phyloP scores from a whole-genome alignment of 2,888 invertebrate species.

The Acronicta leporina region DNA sequence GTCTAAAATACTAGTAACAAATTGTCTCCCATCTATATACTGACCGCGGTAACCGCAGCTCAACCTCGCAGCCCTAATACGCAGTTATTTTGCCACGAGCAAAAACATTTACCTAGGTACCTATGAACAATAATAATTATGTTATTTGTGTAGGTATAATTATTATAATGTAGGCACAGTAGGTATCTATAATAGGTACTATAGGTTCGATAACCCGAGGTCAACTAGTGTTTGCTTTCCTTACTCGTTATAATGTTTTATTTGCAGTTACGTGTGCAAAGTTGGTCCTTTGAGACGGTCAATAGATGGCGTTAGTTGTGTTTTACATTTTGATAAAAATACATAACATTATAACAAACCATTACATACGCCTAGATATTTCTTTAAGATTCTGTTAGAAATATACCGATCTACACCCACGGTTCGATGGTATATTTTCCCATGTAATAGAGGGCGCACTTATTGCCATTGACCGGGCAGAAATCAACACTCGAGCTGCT shows the following conservation, averaged over 20 bases:
- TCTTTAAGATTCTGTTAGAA: too few relatives aligned
- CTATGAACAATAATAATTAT: constrained; percentile 17
- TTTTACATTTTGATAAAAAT: background rate
- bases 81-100: background rate
- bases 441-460: too few relatives aligned
- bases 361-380: too few relatives aligned
- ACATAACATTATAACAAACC: too few relatives aligned
- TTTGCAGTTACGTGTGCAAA: constrained; percentile 33
- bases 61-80: background rate
- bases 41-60: background rate
- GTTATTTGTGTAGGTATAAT: constrained; percentile 20
- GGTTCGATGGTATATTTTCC: too few relatives aligned
- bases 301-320: constrained; percentile 44
- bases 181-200: constrained; percentile 43
- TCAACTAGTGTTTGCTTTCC: constrained; percentile 50
- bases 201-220: constrained; percentile 57
- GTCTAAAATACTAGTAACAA: background rate
- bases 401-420: too few relatives aligned
- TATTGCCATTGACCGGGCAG: too few relatives aligned
- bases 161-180: constrained; percentile 8
- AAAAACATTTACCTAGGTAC: background rate
- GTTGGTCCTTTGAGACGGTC: constrained; percentile 1
- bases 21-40: constrained; percentile 1
- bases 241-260: constrained; percentile 44
- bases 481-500: too few relatives aligned